A percentile compares a stretch with the other conserved stretches of the same genome.
These are phyloP conservation scores for Aplodontia rufa DNA, from an alignment of 2,113 vertebrate genomes.

Conservation along the genomic window DNA sequence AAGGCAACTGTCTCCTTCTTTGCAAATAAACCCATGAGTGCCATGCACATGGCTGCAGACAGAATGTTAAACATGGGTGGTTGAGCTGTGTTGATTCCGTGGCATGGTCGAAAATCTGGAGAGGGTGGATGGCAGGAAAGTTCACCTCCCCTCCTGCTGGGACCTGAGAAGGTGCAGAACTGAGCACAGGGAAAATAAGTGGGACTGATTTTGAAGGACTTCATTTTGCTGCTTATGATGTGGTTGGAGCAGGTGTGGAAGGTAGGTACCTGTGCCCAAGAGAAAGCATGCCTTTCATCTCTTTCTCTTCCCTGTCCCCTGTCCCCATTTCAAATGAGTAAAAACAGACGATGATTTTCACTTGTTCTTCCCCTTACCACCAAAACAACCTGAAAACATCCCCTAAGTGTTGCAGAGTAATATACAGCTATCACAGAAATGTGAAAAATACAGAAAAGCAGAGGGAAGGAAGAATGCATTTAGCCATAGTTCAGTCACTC, in stretches of 20 bases:
- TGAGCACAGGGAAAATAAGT: neutral
- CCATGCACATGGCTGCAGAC: neutral
- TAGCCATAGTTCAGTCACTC: neutral
- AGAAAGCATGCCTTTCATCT: neutral
- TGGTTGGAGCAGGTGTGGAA: neutral
- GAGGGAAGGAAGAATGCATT: neutral
- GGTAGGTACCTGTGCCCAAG: neutral
- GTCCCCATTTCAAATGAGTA: neutral
- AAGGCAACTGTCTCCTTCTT: constrained; percentile 54
- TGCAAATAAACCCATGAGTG: constrained; percentile 71
- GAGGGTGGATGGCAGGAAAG: neutral
- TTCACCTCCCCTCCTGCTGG: neutral
- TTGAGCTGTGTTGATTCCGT: neutral
- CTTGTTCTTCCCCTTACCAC: neutral
- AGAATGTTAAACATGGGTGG: neutral
- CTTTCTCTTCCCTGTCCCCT: neutral
- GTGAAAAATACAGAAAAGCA: neutral
- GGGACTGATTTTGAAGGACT: neutral
- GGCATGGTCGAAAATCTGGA: neutral
- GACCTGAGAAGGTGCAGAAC: neutral
- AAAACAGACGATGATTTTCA: neutral
- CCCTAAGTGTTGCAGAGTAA: neutral
- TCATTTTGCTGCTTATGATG: neutral
- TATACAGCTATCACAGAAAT: neutral
- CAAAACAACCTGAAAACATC: neutral